Evolutionary conservation across 1,140 invertebrate genomes (phyloP).

Genomic region (Drosophila leontia): DNA sequence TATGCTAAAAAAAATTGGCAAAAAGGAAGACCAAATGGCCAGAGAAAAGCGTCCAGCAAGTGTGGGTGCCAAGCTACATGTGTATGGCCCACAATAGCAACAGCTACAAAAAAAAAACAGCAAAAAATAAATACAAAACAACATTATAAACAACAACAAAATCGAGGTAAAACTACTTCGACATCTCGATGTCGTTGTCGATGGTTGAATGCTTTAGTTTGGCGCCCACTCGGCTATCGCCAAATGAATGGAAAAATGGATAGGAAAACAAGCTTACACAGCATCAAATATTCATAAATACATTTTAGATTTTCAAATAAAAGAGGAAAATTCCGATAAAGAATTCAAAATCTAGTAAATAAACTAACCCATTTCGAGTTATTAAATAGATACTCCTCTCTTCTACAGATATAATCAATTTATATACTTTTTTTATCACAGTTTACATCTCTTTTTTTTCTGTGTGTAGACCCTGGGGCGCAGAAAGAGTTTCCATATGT

Average conservation of each 20-base stretch:
- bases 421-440: not conserved
- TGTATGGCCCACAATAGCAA: conserved; percentile 70
- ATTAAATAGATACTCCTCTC: not conserved
- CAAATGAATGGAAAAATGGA: conserved; percentile 40
- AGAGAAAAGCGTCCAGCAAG: conserved; percentile 24
- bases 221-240: conserved; percentile 63
- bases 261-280: conserved; percentile 37
- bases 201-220: conserved; percentile 43
- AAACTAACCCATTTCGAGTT: not conserved
- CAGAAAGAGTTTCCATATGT: conserved; percentile 41
- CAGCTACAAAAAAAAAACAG: conserved; percentile 30
- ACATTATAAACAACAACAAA: conserved; percentile 33
- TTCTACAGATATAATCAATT: too few relatives aligned
- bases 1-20: conserved; percentile 12
- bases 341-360: not conserved
- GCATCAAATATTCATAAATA: not conserved
- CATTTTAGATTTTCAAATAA: not conserved
- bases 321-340: not conserved
- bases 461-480: conserved; percentile 7
- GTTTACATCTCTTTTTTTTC: not conserved
- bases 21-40: conserved; percentile 12
- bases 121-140: conserved; percentile 44
- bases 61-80: conserved; percentile 78
- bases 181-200: conserved; percentile 43
- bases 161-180: conserved; percentile 46